These are phyloP conservation scores for Drosophila prolongata DNA, from an alignment of 2,888 invertebrate species.

Conservation along the genomic window DNA sequence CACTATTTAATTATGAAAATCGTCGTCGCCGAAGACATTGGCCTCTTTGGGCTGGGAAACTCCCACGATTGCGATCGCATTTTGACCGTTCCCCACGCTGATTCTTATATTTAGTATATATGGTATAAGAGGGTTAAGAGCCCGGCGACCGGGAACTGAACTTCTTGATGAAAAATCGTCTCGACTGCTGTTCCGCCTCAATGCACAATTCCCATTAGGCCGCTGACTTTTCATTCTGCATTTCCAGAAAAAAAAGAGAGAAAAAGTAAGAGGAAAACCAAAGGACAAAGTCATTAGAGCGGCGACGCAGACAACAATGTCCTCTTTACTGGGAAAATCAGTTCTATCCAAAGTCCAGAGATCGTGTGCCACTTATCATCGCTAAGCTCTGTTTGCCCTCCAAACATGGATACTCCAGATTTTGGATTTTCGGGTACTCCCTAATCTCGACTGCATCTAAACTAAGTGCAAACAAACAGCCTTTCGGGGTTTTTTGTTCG, in stretches of 20 bases:
- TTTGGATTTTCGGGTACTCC: not conserved
- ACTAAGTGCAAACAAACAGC: constrained; percentile 32
- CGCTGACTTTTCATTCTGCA: not conserved
- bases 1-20: constrained; percentile 70
- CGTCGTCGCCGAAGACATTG: constrained; percentile 53
- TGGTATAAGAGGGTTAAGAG: constrained; percentile 15
- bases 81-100: constrained; percentile 39
- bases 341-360: not conserved
- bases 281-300: constrained; percentile 12
- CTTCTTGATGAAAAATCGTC: constrained; percentile 49
- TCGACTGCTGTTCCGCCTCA: constrained; percentile 40
- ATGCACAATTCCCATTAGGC: constrained; percentile 66
- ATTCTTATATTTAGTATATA: constrained; percentile 1
- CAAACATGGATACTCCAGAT: constrained; percentile 31
- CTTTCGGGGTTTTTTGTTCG: constrained; percentile 24
- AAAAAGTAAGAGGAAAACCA: not conserved
- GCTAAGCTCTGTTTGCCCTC: constrained; percentile 14
- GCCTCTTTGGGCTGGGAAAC: constrained; percentile 66
- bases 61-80: constrained; percentile 63
- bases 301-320: not conserved
- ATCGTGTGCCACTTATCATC: constrained; percentile 9
- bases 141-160: not conserved
- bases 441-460: constrained; percentile 47
- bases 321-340: constrained; percentile 6
- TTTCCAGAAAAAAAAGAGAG: not conserved